A percentile compares a stretch with the other conserved stretches of the same genome.
Conservation (phyloP, 2,113 vertebrate genomes). For the Lontra canadensis region DNA sequence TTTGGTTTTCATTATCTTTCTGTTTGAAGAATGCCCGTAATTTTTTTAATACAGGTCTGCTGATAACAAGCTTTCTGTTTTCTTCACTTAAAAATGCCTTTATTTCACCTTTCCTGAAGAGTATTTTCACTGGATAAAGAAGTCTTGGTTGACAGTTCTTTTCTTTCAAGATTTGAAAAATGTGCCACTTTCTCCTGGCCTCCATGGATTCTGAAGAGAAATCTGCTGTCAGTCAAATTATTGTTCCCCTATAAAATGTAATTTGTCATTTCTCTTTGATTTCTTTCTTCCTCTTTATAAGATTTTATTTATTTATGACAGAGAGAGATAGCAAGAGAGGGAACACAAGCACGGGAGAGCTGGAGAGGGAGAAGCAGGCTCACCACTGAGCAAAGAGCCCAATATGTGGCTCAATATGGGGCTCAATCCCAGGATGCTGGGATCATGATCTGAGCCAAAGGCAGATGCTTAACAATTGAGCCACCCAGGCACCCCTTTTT, state of each 20-base stretch:
- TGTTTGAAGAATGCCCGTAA: neutral
- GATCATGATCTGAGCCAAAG: no score
- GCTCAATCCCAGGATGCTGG: no score
- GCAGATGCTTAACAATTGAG: no score
- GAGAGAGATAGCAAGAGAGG: no score
- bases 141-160: neutral
- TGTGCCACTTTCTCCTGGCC: neutral
- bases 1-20: neutral
- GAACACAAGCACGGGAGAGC: no score
- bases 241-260: neutral
- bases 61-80: neutral
- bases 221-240: neutral
- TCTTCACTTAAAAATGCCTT: neutral
- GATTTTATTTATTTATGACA: no score
- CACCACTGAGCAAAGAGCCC: no score
- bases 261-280: neutral
- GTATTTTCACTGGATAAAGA: neutral
- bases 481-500: neutral
- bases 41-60: neutral
- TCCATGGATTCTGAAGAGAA: neutral
- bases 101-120: neutral
- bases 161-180: neutral
- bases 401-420: no score
- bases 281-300: neutral
- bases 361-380: no score